phyloP scores from a whole-genome alignment of 2,113 vertebrate genomes.

The Melierax canorus region DNA sequence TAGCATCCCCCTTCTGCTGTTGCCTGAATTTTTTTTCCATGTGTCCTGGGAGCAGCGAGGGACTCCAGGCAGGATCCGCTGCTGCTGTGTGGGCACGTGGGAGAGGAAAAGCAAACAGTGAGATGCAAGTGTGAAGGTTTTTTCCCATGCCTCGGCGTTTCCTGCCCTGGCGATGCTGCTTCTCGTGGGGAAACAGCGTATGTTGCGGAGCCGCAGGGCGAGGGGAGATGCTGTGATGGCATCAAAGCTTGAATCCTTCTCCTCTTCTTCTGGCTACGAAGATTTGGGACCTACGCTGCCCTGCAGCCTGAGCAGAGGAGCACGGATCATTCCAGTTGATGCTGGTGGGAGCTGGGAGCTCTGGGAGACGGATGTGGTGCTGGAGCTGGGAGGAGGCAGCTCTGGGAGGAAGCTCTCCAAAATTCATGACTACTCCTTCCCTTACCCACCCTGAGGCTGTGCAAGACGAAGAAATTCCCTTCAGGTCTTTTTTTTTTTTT shows the following conservation, averaged over 20 bases:
- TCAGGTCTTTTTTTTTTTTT: too few species aligned
- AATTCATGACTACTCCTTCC: background rate
- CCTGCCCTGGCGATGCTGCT: background rate
- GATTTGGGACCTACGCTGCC: background rate
- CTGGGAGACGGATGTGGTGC: background rate
- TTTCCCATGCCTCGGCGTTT: constrained; percentile 18
- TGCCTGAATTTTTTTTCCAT: background rate
- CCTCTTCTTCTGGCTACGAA: background rate
- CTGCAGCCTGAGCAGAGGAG: background rate
- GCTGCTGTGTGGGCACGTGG: background rate
- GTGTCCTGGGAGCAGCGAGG: background rate
- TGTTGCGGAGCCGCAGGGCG: background rate
- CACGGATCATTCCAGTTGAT: background rate
- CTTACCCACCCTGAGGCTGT: background rate
- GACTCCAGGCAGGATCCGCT: background rate
- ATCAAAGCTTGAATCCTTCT: background rate
- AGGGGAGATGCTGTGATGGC: background rate
- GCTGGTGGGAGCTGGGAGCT: background rate
- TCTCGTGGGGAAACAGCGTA: background rate
- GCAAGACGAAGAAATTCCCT: background rate
- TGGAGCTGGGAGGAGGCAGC: background rate
- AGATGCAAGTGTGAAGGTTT: background rate
- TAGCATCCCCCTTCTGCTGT: background rate
- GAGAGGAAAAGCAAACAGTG: constrained; percentile 50
- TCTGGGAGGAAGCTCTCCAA: background rate